A percentile compares a stretch with the other conserved stretches of the same genome.
phyloP scores from a whole-genome alignment of 1,140 invertebrate species.

The Solenopsis fugax region DNA sequence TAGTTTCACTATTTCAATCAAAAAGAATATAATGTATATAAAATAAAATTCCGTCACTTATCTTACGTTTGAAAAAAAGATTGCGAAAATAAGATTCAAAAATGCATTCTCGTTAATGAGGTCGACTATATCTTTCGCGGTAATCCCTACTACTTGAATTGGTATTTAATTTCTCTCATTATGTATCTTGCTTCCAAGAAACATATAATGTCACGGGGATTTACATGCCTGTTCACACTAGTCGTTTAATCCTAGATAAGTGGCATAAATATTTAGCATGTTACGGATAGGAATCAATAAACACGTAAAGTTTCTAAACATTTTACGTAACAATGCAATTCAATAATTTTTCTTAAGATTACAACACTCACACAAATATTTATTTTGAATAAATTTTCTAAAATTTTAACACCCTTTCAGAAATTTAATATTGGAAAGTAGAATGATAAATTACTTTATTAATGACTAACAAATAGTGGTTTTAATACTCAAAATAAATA shows the following conservation, averaged over 20 bases:
- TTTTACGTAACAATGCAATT: background rate
- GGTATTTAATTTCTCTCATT: background rate
- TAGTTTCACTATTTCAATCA: background rate
- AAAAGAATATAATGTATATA: conserved; percentile 19
- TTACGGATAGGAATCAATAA: background rate
- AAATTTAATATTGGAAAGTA: too few relatives aligned
- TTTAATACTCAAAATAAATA: too few relatives aligned
- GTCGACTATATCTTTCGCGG: conserved; percentile 11
- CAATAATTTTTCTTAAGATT: background rate
- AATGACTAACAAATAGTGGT: too few relatives aligned
- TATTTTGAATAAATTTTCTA: background rate
- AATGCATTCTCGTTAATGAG: background rate
- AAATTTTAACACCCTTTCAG: background rate
- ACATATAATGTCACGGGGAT: background rate
- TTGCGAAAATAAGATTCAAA: background rate
- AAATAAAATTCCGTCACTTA: background rate
- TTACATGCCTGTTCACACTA: background rate
- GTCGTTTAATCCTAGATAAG: background rate
- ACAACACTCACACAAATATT: background rate
- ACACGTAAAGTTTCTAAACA: background rate
- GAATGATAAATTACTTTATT: too few relatives aligned
- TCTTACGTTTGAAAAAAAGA: background rate
- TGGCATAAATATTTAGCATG: background rate
- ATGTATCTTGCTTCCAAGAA: conserved; percentile 32
- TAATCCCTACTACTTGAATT: conserved; percentile 21